Base-by-base conservation (phyloP, 2,888 invertebrate genomes). In the Torymus texanus region DNA sequence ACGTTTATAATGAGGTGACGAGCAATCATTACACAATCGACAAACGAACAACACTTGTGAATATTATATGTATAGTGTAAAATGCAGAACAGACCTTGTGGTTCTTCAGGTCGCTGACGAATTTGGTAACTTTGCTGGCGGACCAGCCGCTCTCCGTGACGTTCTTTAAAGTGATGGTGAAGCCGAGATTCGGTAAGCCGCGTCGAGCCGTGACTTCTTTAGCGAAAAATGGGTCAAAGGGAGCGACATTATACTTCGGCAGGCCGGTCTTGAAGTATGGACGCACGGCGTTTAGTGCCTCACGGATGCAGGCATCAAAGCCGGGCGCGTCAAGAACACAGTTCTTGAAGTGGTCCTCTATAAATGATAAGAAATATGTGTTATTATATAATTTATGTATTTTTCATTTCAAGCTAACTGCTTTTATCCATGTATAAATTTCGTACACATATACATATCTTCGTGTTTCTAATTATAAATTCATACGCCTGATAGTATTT, bases 211-310 rank as follows among this genome's bases (percentile, higher is more conserved):
- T 92, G 24, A 96, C 92, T 86, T 94, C 94, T 13, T 92, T 91
- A 0, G 94, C 94, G 84, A 92, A 93, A 88, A 96, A 95, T 0
- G 96, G 96, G 90, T 96, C 96, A 86, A 96, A 95, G 0, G 96
- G 93, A 0, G 92, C 92, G 1, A 96, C 92, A 55, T 94, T 93
- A 88, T 94, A 93, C 84, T 94, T 93, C 0, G 95, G 93, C 65
- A 96, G 91, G 79, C 96, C 96, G 85, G 92, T 92, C 90, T 94
- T 93, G 88, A 95, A 95, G 88, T 92, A 95, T 0, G 94, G 93
- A 53, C 94, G 92, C 18, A 95, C 87, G 67, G 93, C 93, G 88
- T 96, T 96, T 58, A 96, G 91, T 11, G 94, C 94, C 85, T 94
- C 92, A 86, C 94, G 93, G 83, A 96, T 91, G 87, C 96, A 96